These are phyloP conservation scores for Hemicordylus capensis DNA, from an alignment of 2,113 vertebrate genomes.

Conservation along the genomic window DNA sequence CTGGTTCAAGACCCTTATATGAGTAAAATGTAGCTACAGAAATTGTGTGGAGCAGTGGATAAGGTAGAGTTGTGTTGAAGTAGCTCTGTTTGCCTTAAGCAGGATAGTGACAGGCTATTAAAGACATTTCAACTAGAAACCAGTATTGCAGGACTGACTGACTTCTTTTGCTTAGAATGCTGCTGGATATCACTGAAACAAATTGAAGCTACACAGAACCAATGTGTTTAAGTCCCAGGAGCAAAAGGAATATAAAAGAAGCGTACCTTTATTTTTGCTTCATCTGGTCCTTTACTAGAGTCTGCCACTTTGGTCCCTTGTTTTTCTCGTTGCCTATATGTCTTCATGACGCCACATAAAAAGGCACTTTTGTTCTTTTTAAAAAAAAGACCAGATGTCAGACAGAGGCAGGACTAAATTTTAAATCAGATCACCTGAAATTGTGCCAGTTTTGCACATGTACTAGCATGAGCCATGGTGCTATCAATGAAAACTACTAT, in stretches of 20 bases:
- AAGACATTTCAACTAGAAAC: background rate
- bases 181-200: background rate
- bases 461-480: background rate
- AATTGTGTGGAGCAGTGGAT: background rate
- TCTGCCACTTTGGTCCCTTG: conserved; percentile 96
- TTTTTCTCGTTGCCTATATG: conserved; percentile 97
- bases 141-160: background rate
- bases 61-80: background rate
- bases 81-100: background rate
- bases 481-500: background rate
- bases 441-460: background rate
- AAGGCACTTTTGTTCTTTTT: conserved; percentile 99
- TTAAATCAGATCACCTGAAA: background rate
- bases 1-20: background rate
- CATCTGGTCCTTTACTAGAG: conserved; percentile 96
- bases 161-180: background rate
- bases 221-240: background rate
- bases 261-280: conserved; percentile 94
- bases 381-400: conserved; percentile 47
- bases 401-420: background rate
- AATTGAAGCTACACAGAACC: background rate
- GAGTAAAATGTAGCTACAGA: background rate
- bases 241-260: background rate
- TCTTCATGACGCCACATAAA: conserved; percentile 99
- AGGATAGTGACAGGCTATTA: background rate